Base-by-base conservation (phyloP, 1,140 invertebrate genomes). In the Formica exsecta region DNA sequence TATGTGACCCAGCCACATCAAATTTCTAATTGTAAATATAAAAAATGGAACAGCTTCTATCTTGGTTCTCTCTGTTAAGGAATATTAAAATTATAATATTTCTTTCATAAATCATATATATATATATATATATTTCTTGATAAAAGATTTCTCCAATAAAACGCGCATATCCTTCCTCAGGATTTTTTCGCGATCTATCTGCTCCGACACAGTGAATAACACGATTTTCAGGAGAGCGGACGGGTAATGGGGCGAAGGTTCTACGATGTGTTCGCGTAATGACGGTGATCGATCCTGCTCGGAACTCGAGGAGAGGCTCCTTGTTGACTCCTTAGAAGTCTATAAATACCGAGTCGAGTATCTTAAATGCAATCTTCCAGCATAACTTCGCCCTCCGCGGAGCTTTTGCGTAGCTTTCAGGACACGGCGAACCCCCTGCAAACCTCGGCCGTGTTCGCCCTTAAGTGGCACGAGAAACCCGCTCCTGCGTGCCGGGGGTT, bases 361-460 rank as follows among this genome's bases (percentile, higher is more conserved):
- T 89, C 77, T 87, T 75, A 68, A 80, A 83, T 79, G 85, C 87
- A 87, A 90, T 91, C 85, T 89, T 87, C 79, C 29, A 29, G 51
- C 70, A 44, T 65, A 25, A 66, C 54, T n/a, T 80, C 51, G 68
- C 62, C 51, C 76, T 86, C 70, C 48, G 48, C 44, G 2, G 76
- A 68, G 64, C 41, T 80, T 80, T 66, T 64, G 64, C 76, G 64
- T 65, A 80, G 76, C 79, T 83, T 83, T 83, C 79, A 74, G 79
- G 16, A 73, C 66, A 22, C 19, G 62, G 61, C 44, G 61, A 29
- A 85, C 73, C 57, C 74, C 87, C 83, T 48, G 71, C 59, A 62
- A 64, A 41, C 71, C 44, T 62, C 64, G 64, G 65, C 54, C 74
- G 77, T 85, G 65, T 76, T 86, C 79, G 57, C 38, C 73, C 88